A percentile compares a stretch with the other conserved stretches of the same genome.
These are phyloP conservation scores for Dromius quadrimaculatus DNA, from an alignment of 2,888 invertebrate species.

Conservation along the genomic window DNA sequence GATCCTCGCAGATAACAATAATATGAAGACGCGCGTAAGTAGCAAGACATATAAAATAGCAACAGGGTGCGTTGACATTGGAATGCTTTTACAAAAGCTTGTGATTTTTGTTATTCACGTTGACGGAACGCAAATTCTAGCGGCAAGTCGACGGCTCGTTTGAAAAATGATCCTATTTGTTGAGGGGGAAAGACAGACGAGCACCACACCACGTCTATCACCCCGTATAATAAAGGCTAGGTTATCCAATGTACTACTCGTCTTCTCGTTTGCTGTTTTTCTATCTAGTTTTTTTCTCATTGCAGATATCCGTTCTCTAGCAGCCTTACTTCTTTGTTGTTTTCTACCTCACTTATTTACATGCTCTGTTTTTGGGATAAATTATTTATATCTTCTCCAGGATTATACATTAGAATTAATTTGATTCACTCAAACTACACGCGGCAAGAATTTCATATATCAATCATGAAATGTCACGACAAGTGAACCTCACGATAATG, in stretches of 20 bases:
- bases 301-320: too few species aligned
- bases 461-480: too few species aligned
- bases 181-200: slow-evolving; percentile 12
- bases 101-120: slow-evolving; percentile 22
- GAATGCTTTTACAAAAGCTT: slow-evolving; percentile 40
- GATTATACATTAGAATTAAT: too few species aligned
- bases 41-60: slow-evolving; percentile 45
- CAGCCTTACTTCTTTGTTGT: slow-evolving; percentile 20
- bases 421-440: too few species aligned
- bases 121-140: slow-evolving; percentile 16
- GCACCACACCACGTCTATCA: slow-evolving; percentile 17
- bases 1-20: too few species aligned
- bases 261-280: not conserved
- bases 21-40: slow-evolving; percentile 34
- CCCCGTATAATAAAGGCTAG: slow-evolving; percentile 16
- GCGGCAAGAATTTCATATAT: too few species aligned
- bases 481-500: too few species aligned
- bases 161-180: slow-evolving; percentile 33
- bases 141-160: slow-evolving; percentile 32
- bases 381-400: too few species aligned
- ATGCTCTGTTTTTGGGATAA: slow-evolving; percentile 11
- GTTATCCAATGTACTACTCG: slow-evolving; percentile 16
- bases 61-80: slow-evolving; percentile 41
- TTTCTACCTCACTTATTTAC: slow-evolving; percentile 9
- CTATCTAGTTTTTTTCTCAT: not conserved